phyloP scores from a whole-genome alignment of 2,888 invertebrate species.

The Drosophila subquinaria region DNA sequence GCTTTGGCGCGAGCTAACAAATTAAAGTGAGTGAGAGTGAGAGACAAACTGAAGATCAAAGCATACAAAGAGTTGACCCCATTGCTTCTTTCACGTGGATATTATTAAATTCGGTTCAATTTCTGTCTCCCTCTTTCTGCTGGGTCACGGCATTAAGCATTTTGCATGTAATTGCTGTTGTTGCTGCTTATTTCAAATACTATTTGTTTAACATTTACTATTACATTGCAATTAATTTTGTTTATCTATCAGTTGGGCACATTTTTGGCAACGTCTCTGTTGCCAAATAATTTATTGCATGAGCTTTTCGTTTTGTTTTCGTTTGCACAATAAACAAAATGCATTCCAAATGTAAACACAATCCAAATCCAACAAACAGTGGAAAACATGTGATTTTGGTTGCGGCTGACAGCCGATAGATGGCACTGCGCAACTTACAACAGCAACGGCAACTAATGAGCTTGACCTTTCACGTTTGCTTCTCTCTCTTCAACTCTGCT shows the following conservation, averaged over 20 bases:
- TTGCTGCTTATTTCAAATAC: constrained; percentile 26
- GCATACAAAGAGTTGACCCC: constrained; percentile 11
- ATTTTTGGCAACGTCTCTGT: constrained; percentile 39
- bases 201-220: constrained; percentile 31
- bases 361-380: neutral
- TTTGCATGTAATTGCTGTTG: constrained; percentile 34
- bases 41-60: constrained; percentile 23
- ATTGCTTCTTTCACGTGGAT: constrained; percentile 9
- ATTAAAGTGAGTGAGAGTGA: constrained; percentile 5
- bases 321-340: constrained; percentile 30
- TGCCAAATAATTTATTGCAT: constrained; percentile 64
- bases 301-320: constrained; percentile 46
- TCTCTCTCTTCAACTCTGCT: constrained; percentile 18
- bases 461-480: constrained; percentile 48
- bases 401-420: constrained; percentile 37
- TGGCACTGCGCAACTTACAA: constrained; percentile 47
- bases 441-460: constrained; percentile 49
- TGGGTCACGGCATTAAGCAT: constrained; percentile 25
- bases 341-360: constrained; percentile 10
- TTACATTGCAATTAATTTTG: constrained; percentile 21
- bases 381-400: constrained; percentile 22
- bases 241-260: constrained; percentile 42
- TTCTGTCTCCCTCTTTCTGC: constrained; percentile 16
- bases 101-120: constrained; percentile 32
- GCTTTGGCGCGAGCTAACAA: neutral